Conservation (phyloP, 2,113 vertebrate genomes). For the Microtus richardsoni region DNA sequence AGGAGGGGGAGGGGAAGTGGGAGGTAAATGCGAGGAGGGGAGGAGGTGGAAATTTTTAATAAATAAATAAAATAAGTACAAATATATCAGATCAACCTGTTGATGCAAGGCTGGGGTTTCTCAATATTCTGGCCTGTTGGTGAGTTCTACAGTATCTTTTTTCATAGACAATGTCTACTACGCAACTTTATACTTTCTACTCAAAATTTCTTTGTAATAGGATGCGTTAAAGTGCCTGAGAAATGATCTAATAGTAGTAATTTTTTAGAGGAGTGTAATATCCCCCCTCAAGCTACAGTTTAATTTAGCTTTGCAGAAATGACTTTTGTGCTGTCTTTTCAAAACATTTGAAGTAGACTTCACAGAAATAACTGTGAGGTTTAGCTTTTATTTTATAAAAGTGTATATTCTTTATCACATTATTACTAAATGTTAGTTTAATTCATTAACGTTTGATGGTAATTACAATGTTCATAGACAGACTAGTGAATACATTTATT, state of each 20-base stretch:
- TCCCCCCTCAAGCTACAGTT: neutral
- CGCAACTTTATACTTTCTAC: neutral
- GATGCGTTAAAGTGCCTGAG: neutral
- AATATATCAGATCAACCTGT: neutral
- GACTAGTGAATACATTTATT: neutral
- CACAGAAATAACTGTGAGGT: neutral
- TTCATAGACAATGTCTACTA: neutral
- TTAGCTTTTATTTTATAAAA: slow-evolving; percentile 30
- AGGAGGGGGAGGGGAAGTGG: no score
- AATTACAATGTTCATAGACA: neutral
- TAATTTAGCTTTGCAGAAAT: slow-evolving; percentile 37
- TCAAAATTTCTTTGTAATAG: slow-evolving; percentile 28
- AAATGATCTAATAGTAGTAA: neutral
- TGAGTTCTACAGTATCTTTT: neutral
- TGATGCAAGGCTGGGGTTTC: neutral
- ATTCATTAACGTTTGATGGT: neutral
- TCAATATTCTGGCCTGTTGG: neutral
- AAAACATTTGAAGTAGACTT: slow-evolving; percentile 23
- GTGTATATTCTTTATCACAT: slow-evolving; percentile 13
- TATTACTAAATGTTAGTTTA: neutral
- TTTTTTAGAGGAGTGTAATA: slow-evolving; percentile 9
- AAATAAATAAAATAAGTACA: neutral
- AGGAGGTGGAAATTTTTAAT: no score
- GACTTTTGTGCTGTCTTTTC: neutral
- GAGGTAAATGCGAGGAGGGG: no score